Percentiles rank a stretch among this genome's conserved stretches.
phyloP scores from a whole-genome alignment of 2,113 vertebrate species.

The Myotis lucifugus region DNA sequence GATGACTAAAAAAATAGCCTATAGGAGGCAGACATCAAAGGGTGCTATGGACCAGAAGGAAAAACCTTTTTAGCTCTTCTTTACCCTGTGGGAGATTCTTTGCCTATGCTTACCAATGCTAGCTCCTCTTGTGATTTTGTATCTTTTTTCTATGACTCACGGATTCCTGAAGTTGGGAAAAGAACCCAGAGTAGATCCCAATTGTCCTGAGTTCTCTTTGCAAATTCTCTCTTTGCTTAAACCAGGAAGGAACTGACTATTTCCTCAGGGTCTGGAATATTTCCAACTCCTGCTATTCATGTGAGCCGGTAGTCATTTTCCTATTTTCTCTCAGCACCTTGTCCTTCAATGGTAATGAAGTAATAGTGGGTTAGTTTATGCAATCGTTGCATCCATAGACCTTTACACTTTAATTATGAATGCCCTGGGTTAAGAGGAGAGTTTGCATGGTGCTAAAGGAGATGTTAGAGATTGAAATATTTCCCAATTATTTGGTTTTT shows the following conservation, averaged over 20 bases:
- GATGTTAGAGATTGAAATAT: not conserved
- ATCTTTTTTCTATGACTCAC: slow-evolving; percentile 20
- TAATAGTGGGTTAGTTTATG: not conserved
- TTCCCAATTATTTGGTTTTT: not conserved
- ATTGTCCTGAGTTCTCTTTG: not conserved
- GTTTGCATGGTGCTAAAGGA: not conserved
- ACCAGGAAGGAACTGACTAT: not conserved
- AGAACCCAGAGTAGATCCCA: not conserved
- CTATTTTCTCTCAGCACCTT: slow-evolving; percentile 15
- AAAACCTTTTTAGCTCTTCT: not conserved
- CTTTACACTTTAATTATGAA: slow-evolving; percentile 50
- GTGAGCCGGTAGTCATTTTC: not conserved
- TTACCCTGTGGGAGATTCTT: not conserved
- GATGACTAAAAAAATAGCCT: not conserved
- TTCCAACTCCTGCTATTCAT: not conserved
- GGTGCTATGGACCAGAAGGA: not conserved
- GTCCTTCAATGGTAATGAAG: not conserved
- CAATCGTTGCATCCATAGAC: not conserved
- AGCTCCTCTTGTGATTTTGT: not conserved
- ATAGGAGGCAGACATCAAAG: not conserved
- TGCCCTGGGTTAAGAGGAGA: not conserved
- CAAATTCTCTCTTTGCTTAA: not conserved
- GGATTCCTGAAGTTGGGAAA: not conserved
- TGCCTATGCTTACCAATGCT: not conserved
- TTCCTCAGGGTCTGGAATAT: not conserved